phyloP scores from a whole-genome alignment of 1,140 invertebrate species.

The Temnothorax nylanderi region DNA sequence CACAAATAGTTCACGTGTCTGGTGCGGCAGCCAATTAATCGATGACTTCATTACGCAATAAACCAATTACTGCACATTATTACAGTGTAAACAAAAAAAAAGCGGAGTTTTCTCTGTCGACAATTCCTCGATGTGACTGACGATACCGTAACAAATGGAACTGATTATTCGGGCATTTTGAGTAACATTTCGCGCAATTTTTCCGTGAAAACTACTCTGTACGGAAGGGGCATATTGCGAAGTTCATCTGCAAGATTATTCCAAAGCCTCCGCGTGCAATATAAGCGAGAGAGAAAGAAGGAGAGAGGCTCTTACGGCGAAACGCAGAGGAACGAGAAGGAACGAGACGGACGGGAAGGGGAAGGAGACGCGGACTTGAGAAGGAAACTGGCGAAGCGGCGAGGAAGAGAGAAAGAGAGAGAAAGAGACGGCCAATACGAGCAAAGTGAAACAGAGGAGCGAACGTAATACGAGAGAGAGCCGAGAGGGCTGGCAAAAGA shows the following conservation, averaged over 20 bases:
- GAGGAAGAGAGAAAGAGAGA: slow-evolving; percentile 11
- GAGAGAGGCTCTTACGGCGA: neutral
- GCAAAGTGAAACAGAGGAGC: slow-evolving; percentile 49
- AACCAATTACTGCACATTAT: slow-evolving; percentile 5
- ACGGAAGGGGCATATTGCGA: slow-evolving; percentile 4
- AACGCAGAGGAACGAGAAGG: neutral
- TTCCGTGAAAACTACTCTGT: neutral
- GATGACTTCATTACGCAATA: slow-evolving; percentile 29
- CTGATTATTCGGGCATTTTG: neutral
- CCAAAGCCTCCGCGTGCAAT: slow-evolving; percentile 21
- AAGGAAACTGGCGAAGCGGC: slow-evolving; percentile 17
- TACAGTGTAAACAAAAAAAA: neutral
- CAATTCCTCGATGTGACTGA: neutral
- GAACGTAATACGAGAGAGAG: slow-evolving; percentile 62
- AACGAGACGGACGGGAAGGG: slow-evolving; percentile 1
- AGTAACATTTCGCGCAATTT: neutral
- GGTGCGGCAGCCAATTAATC: neutral
- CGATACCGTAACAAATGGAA: neutral
- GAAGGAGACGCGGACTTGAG: slow-evolving; percentile 31
- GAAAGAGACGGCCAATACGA: slow-evolving; percentile 2
- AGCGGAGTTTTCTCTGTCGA: neutral
- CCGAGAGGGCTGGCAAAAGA: slow-evolving; percentile 69
- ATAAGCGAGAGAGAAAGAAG: neutral
- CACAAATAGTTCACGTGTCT: slow-evolving; percentile 19
- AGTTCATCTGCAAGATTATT: slow-evolving; percentile 39